phyloP scores from a whole-genome alignment of 30 jellyfish, hydroid and myxozoan genomes.

The Cassiopea andromeda region DNA sequence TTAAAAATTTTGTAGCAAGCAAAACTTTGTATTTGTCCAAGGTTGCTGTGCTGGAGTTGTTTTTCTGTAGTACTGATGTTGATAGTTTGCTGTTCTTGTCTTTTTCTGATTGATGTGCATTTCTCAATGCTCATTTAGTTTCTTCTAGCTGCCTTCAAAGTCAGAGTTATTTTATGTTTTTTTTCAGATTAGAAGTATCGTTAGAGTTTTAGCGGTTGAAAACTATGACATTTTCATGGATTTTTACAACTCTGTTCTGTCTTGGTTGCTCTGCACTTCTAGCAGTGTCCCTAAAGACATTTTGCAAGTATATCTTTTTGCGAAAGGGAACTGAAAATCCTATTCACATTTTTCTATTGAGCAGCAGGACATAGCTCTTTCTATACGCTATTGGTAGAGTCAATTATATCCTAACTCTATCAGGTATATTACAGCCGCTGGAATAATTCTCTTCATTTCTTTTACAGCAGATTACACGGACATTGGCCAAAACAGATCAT shows the following conservation, averaged over 20 bases:
- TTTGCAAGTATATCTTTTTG: not conserved
- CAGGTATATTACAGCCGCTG: not conserved
- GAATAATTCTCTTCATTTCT: not conserved
- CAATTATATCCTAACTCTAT: not conserved
- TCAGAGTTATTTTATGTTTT: not conserved
- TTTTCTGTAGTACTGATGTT: not conserved
- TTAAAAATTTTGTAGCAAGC: no score
- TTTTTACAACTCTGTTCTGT: not conserved
- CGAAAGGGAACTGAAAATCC: not conserved
- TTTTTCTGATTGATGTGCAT: not conserved
- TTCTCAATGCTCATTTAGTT: not conserved
- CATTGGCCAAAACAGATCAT: slow-evolving; percentile 30
- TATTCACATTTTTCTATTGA: no score
- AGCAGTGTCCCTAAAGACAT: no score
- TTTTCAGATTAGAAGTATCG: not conserved
- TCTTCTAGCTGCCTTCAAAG: not conserved
- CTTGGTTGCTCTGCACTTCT: not conserved
- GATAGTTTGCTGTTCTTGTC: not conserved
- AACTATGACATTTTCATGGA: not conserved
- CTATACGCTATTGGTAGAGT: not conserved
- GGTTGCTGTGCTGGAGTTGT: not conserved
- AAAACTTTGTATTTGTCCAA: not conserved
- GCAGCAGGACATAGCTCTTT: no score
- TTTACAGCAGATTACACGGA: slow-evolving; percentile 63
- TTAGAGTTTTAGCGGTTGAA: not conserved